These are phyloP conservation scores for Tarsius wallacei DNA, from an alignment of 2,797 vertebrate genomes.

Conservation along the genomic window DNA sequence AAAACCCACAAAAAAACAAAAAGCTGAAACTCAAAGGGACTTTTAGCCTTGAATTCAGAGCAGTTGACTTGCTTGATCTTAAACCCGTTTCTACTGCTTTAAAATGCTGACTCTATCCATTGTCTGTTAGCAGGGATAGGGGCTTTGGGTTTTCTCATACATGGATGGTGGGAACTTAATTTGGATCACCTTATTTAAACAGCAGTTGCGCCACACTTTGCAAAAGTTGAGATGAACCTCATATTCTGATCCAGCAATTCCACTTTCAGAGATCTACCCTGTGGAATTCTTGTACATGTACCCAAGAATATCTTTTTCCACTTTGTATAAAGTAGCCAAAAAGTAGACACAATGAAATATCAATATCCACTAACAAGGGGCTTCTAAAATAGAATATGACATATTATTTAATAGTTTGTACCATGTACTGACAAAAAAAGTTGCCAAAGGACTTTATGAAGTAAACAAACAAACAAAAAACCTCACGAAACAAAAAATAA, in stretches of 20 bases:
- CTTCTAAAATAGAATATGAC: constrained; percentile 30
- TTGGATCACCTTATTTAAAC: background rate
- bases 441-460: background rate
- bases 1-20: no score
- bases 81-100: background rate
- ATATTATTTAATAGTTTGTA: constrained; percentile 9
- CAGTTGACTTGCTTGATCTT: background rate
- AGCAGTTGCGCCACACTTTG: background rate
- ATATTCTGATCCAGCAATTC: constrained; percentile 33
- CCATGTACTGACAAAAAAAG: background rate
- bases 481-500: background rate
- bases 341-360: background rate
- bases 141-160: background rate
- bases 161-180: background rate
- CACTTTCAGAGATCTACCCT: constrained; percentile 16
- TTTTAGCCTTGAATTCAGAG: constrained; percentile 20
- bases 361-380: background rate
- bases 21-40: background rate
- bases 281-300: background rate
- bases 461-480: background rate
- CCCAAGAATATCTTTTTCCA: background rate
- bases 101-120: background rate
- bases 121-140: background rate
- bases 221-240: background rate
- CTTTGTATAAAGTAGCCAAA: background rate